Conservation (phyloP, 2,888 invertebrate genomes). For the Oligia fasciuncula region DNA sequence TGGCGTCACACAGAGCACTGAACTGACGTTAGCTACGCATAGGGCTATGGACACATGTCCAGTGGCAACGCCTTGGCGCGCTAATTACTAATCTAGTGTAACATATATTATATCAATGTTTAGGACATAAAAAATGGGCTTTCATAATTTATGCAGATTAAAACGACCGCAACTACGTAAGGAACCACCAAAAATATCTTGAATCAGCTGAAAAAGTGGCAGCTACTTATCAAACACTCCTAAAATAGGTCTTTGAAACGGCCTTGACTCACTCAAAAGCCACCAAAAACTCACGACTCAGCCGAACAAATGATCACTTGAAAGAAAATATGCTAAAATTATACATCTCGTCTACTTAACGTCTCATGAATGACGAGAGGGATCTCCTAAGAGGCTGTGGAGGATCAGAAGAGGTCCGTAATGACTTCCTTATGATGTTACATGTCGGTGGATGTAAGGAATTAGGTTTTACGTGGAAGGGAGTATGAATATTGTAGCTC, state of each 20-base stretch:
- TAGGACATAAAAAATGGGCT: no score
- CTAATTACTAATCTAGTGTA: no score
- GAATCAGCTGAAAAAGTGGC: background rate
- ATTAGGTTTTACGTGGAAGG: background rate
- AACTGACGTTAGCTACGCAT: no score
- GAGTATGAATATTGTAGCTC: background rate
- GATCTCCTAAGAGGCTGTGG: constrained; percentile 24
- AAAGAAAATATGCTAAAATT: constrained; percentile 45
- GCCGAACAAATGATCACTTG: constrained; percentile 17
- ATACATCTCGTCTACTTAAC: constrained; percentile 17
- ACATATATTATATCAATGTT: no score
- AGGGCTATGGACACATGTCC: no score
- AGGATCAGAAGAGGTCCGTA: constrained; percentile 43
- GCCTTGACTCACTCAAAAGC: background rate
- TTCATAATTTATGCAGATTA: no score
- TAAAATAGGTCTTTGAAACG: background rate
- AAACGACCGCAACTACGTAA: no score
- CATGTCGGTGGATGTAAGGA: background rate
- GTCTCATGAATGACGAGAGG: constrained; percentile 47
- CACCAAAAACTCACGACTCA: background rate
- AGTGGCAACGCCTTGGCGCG: no score
- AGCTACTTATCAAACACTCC: rapidly evolving
- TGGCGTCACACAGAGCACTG: no score
- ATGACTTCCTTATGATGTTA: constrained; percentile 44
- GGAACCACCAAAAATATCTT: background rate